Evolutionary conservation across 2,888 invertebrate genomes (phyloP).

Genomic region (Cinara cedri): DNA sequence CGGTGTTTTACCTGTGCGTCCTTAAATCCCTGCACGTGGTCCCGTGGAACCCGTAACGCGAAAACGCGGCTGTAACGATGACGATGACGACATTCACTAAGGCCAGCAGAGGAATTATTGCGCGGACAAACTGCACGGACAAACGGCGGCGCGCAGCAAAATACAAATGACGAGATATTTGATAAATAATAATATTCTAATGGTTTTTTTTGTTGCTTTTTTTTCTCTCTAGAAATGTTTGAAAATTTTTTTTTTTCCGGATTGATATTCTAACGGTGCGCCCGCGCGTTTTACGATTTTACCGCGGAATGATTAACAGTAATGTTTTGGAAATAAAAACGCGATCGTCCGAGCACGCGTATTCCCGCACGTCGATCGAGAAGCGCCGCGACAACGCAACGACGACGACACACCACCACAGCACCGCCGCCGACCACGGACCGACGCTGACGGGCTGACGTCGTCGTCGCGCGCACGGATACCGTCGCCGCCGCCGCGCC

Average conservation of each 20-base stretch:
- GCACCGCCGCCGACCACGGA: constrained; percentile 51
- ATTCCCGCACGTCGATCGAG: background rate
- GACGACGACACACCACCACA: constrained; percentile 35
- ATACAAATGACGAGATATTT: no score
- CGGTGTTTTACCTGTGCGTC: constrained; percentile 29
- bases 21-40: background rate
- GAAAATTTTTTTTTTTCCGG: no score
- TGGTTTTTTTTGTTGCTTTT: no score
- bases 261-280: no score
- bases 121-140: no score
- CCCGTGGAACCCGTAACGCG: background rate
- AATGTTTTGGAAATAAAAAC: background rate
- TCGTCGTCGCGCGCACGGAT: background rate
- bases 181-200: no score
- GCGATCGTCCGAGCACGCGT: background rate
- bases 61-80: background rate
- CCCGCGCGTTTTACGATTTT: background rate
- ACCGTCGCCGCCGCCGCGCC: constrained; percentile 12
- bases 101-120: no score
- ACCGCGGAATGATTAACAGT: background rate
- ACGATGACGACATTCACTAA: background rate
- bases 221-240: no score
- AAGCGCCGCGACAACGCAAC: constrained; percentile 21
- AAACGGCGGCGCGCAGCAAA: no score
- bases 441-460: constrained; percentile 41